A percentile compares a stretch with the other conserved stretches of the same genome.
Conservation (phyloP, 2,888 invertebrate species). For the Tipula helvola region DNA sequence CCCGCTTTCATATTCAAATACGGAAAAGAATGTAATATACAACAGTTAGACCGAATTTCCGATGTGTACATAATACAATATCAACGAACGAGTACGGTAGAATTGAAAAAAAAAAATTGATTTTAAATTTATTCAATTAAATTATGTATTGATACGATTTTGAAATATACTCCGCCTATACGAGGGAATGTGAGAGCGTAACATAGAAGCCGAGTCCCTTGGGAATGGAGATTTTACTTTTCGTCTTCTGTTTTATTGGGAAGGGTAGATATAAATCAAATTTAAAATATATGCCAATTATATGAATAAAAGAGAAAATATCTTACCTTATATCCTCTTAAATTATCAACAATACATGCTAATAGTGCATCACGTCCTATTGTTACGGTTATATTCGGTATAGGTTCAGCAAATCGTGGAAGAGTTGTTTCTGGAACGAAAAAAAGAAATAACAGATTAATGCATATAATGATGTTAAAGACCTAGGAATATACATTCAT, state of each 20-base stretch:
- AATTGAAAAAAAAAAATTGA: neutral
- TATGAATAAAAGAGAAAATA: conserved; percentile 12
- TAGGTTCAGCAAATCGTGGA: conserved; percentile 80
- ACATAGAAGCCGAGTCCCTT: neutral
- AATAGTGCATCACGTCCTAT: conserved; percentile 76
- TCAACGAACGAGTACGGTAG: neutral
- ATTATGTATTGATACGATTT: neutral
- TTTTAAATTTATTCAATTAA: neutral
- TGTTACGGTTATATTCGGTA: conserved; percentile 82
- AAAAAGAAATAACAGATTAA: neutral
- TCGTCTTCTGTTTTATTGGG: conserved; percentile 12
- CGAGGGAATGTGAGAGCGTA: neutral
- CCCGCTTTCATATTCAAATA: neutral
- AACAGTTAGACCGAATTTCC: no score
- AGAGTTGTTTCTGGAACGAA: neutral
- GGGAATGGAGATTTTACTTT: neutral
- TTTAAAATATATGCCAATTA: conserved; percentile 13
- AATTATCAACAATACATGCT: conserved; percentile 81
- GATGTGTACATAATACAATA: no score
- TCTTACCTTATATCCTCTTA: conserved; percentile 71
- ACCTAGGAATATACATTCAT: no score
- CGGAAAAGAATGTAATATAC: neutral
- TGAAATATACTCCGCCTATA: neutral
- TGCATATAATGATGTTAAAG: no score
- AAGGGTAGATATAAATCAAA: conserved; percentile 14